Percentiles rank a stretch among this genome's conserved stretches.
Conservation (phyloP, 2,797 vertebrate genomes). For the Menidia menidia region DNA sequence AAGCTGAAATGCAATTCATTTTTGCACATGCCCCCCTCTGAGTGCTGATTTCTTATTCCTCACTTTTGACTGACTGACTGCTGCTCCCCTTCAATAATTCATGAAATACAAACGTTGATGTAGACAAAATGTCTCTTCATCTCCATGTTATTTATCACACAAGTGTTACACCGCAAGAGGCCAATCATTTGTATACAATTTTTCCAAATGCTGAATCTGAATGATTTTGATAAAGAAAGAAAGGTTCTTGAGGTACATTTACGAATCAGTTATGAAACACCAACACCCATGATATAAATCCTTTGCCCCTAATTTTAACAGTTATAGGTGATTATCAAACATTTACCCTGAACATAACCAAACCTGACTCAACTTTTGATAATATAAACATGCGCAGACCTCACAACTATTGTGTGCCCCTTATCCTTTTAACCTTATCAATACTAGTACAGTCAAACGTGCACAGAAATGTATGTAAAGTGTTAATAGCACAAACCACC, state of each 20-base stretch:
- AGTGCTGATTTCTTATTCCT: constrained; percentile 43
- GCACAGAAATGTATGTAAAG: no score
- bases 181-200: background rate
- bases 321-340: background rate
- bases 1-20: constrained; percentile 13
- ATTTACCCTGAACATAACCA: background rate
- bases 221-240: constrained; percentile 5
- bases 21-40: constrained; percentile 13
- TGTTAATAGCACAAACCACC: background rate
- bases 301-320: background rate
- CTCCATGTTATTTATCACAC: background rate
- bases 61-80: constrained; percentile 48
- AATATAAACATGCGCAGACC: no score
- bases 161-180: background rate
- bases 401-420: no score
- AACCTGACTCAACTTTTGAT: background rate
- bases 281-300: background rate
- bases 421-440: no score
- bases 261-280: background rate
- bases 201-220: background rate
- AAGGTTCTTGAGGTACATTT: background rate
- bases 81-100: constrained; percentile 58
- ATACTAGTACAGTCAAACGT: no score
- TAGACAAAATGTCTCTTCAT: constrained; percentile 30
- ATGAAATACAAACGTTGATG: constrained; percentile 43